Base-by-base conservation (phyloP, 2,797 vertebrate genomes). In the Remorina albescens region DNA sequence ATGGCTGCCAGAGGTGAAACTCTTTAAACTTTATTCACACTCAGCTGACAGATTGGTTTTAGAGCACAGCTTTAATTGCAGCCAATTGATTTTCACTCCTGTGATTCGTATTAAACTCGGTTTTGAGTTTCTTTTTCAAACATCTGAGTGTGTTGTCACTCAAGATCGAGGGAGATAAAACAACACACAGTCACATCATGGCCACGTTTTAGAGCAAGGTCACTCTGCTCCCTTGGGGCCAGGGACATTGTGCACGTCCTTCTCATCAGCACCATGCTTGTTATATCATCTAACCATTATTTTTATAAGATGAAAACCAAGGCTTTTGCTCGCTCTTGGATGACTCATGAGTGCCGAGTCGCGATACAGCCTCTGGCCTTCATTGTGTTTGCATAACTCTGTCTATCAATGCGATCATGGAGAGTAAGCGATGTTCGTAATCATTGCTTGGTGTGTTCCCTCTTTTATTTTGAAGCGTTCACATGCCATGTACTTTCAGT, bases 301-400 rank as follows among this genome's bases (percentile, higher is more conserved):
- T 91, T 90, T 81, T 78, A 80, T 42, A 76, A 86, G 81, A 83
- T 65, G 78, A 36, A 86, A 75, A 67, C 74, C 76, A 67, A 85
- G 87, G 87, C 78, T 69, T 70, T 47, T 39, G 70, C 76, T 59
- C 74, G 46, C 61, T 55, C 72, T 42, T 23, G 53, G 65, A 30
- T 89, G 88, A 91, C 44, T 83, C 87, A 90, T 18, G 6, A 16
- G 37, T 34, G 58, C 65, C 18, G 42, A 53, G 57, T 47, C 62
- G 84, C 79, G 44, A 42, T 46, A 7, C 51, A 28, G 82, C 84
- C 74, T 74, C 49, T 68, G 74, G 83, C 76, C 3, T 54, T 26
- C 34, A 4, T 51, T 63, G 62, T 74, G 47, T 81, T 82, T 82
- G 65, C 68, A 34, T 68, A 82, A 86, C 73, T 53, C 13, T 21